These are phyloP conservation scores for Tortricodes alternella DNA, from an alignment of 2,888 invertebrate species.

Conservation along the genomic window DNA sequence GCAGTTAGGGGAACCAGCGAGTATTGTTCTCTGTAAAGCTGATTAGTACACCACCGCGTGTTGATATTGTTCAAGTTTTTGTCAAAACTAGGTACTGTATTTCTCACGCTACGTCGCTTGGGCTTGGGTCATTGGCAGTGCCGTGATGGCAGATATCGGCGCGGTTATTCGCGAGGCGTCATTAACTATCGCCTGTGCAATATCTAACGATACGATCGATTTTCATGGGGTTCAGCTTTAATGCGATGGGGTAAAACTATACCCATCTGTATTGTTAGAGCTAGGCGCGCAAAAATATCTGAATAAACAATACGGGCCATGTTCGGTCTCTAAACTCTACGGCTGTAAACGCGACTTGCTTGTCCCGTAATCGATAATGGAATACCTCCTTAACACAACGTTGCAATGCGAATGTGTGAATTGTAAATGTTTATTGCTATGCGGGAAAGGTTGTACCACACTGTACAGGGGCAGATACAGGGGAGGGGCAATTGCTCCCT, in stretches of 20 bases:
- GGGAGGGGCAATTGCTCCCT: no score
- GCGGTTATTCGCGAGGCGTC: conserved; percentile 20
- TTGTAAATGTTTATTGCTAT: neutral
- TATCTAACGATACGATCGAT: conserved; percentile 27
- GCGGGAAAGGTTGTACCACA: neutral
- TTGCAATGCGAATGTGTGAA: neutral
- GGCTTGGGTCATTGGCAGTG: conserved; percentile 32
- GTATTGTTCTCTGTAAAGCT: conserved; percentile 4
- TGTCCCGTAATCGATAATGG: neutral
- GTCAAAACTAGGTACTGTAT: conserved; percentile 20
- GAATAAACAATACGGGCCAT: no score
- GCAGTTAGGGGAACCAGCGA: conserved; percentile 24
- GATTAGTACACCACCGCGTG: neutral
- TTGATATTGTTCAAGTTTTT: conserved; percentile 20
- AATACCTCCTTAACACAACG: neutral
- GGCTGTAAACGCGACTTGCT: no score
- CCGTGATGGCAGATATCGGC: conserved; percentile 28
- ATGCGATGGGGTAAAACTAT: neutral
- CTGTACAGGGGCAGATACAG: neutral
- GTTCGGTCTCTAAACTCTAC: neutral
- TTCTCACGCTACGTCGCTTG: conserved; percentile 27
- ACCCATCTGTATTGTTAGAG: conserved; percentile 2
- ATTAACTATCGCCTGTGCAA: conserved; percentile 20
- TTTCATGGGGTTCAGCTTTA: conserved; percentile 16
- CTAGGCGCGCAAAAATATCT: neutral